phyloP scores from a whole-genome alignment of 2,797 vertebrate species.

The Peromyscus melanophrys region DNA sequence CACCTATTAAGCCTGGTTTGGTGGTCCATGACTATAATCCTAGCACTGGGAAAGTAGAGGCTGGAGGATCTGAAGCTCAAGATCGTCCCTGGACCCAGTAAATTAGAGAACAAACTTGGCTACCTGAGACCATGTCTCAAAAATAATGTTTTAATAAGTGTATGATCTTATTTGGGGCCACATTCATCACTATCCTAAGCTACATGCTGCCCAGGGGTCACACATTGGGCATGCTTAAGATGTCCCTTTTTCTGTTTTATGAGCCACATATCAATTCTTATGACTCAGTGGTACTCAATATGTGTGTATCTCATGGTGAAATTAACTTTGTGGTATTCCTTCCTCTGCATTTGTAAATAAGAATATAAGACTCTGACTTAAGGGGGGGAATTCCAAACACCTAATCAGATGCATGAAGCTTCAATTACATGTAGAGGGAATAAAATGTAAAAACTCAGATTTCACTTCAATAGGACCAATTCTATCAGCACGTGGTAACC shows the following conservation, averaged over 20 bases:
- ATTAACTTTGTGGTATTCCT: neutral
- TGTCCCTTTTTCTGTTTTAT: neutral
- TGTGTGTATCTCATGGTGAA: neutral
- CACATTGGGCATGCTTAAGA: neutral
- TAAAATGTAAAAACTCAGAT: neutral
- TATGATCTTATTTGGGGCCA: neutral
- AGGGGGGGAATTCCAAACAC: neutral
- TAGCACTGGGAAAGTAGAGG: neutral
- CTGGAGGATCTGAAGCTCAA: neutral
- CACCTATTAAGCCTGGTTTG: neutral
- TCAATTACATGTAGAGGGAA: neutral
- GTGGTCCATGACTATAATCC: neutral
- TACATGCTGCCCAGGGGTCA: neutral
- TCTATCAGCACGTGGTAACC: neutral
- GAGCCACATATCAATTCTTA: neutral
- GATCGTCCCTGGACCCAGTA: neutral
- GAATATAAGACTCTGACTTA: neutral
- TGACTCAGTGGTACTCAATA: neutral
- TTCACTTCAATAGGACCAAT: neutral
- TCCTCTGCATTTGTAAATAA: slow-evolving; percentile 10
- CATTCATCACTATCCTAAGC: neutral
- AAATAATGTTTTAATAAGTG: neutral
- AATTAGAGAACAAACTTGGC: neutral
- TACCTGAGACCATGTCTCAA: neutral
- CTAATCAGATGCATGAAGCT: neutral